phyloP scores from a whole-genome alignment of 2,113 vertebrate species.

The Ailurus styani region DNA sequence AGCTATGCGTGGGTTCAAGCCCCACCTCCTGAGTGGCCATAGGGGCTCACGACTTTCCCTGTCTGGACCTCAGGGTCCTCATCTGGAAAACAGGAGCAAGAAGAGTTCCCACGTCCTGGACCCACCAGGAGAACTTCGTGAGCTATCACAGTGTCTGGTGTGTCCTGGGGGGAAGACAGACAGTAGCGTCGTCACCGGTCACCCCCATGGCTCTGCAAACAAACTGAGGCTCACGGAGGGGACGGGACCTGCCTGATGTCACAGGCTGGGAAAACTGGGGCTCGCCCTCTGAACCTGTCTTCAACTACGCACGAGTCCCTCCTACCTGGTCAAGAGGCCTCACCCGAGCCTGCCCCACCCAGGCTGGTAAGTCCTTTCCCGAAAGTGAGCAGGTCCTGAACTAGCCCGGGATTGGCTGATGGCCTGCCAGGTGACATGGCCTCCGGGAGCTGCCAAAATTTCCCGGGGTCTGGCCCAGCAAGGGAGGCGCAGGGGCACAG shows the following conservation, averaged over 20 bases:
- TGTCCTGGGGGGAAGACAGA: accelerated
- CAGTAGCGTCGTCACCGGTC: accelerated
- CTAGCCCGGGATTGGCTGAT: not conserved
- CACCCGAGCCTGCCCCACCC: not conserved
- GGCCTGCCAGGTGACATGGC: not conserved
- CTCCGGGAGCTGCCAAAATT: not conserved
- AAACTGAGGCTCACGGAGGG: not conserved
- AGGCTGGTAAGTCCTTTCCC: not conserved
- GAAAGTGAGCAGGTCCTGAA: not conserved
- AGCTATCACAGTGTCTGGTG: not conserved
- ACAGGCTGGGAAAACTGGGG: not conserved
- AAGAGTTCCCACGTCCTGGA: not conserved
- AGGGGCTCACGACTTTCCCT: not conserved
- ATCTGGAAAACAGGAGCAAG: not conserved
- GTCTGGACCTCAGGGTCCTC: not conserved
- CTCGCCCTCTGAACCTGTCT: not conserved
- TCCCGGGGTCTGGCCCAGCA: not conserved
- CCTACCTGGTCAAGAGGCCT: not conserved
- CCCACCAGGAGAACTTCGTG: not conserved
- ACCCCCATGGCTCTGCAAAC: not conserved
- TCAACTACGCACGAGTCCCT: not conserved
- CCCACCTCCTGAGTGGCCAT: not conserved
- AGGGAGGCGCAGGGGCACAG: not conserved
- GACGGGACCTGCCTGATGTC: not conserved
- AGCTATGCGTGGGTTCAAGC: not conserved